phyloP scores from a whole-genome alignment of 2,113 vertebrate species.

The Barbus barbus region DNA sequence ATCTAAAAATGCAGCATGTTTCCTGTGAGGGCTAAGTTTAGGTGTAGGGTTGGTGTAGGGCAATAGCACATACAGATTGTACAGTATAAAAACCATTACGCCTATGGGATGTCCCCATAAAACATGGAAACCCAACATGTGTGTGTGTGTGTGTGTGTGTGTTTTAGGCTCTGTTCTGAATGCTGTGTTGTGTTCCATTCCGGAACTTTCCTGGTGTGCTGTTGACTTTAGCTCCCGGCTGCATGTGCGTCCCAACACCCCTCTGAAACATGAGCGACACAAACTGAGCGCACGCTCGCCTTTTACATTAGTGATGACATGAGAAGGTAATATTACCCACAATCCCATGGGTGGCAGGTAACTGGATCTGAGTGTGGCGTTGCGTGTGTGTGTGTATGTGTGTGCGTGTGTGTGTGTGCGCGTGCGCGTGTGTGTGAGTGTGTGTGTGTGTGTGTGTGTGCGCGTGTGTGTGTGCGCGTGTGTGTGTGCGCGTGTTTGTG shows the following conservation, averaged over 20 bases:
- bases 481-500: too few relatives aligned
- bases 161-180: constrained; percentile 35
- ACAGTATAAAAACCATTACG: too few relatives aligned
- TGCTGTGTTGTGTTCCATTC: constrained; percentile 29
- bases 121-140: too few relatives aligned
- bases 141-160: constrained; percentile 35
- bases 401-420: constrained; percentile 17
- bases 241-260: not conserved
- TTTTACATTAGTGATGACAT: constrained; percentile 14
- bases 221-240: constrained; percentile 33
- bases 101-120: too few relatives aligned
- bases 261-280: not conserved
- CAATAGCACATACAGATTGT: too few relatives aligned
- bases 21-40: too few relatives aligned
- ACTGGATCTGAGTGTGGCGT: constrained; percentile 65
- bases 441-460: too few relatives aligned
- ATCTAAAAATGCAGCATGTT: too few relatives aligned
- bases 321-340: constrained; percentile 50
- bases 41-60: too few relatives aligned
- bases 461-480: too few relatives aligned
- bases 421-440: constrained; percentile 15
- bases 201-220: not conserved
- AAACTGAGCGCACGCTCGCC: not conserved
- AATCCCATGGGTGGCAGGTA: constrained; percentile 65
- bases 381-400: not conserved